Conservation (phyloP, 2,797 vertebrate species). For the Molossus alvarezi region DNA sequence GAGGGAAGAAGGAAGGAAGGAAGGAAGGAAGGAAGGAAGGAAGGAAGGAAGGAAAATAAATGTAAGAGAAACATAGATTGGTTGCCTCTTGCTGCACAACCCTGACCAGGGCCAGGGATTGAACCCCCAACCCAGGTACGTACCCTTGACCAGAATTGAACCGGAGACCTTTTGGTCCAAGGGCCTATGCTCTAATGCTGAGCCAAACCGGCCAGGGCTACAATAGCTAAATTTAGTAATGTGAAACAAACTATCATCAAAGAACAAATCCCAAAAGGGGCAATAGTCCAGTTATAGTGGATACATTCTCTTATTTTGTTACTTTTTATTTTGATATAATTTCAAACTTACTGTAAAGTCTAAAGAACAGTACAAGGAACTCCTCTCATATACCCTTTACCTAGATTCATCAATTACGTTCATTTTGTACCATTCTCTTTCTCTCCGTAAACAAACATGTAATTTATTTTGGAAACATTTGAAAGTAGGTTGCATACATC, state of each 20-base stretch:
- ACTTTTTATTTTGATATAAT: constrained; percentile 61
- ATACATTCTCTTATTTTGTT: constrained; percentile 19
- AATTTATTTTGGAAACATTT: constrained; percentile 57
- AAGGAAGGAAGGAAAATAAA: no score
- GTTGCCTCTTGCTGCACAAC: no score
- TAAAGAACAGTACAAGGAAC: neutral
- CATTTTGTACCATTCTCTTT: neutral
- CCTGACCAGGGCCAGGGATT: no score
- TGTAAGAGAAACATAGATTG: no score
- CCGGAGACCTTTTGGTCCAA: no score
- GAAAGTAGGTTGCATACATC: neutral
- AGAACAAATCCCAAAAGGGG: neutral
- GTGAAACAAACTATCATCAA: constrained; percentile 29
- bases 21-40: no score
- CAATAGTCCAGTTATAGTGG: constrained; percentile 24
- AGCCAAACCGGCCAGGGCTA: neutral
- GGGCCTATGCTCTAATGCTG: no score
- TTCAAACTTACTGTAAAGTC: constrained; percentile 59
- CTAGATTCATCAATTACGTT: neutral
- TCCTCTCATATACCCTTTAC: neutral
- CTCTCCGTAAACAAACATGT: neutral
- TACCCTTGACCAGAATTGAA: no score
- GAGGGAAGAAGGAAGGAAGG: no score
- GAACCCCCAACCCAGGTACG: no score
- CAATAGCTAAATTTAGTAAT: constrained; percentile 25